These are phyloP conservation scores for Tychaedon coryphoeus DNA, from an alignment of 2,113 vertebrate species.

Conservation along the genomic window DNA sequence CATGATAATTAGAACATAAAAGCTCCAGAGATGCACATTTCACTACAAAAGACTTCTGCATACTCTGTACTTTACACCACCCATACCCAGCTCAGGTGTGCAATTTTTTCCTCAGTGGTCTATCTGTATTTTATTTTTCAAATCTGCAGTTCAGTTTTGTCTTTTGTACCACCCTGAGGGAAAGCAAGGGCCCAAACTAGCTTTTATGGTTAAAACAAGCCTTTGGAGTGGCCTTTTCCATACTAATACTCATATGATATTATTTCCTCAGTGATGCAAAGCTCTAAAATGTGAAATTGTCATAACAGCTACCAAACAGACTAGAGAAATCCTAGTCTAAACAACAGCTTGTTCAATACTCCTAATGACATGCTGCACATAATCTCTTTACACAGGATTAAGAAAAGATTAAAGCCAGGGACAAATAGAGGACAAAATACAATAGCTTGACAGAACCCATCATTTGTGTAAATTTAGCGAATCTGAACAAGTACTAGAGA, in stretches of 20 bases:
- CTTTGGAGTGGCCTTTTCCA: background rate
- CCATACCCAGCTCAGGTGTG: background rate
- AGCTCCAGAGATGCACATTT: background rate
- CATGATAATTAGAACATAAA: background rate
- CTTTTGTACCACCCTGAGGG: background rate
- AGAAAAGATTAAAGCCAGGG: slow-evolving; percentile 62
- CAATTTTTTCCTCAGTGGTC: background rate
- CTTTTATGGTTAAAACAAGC: background rate
- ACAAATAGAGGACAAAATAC: slow-evolving; percentile 62
- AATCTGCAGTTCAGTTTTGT: background rate
- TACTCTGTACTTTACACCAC: background rate
- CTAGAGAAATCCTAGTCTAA: background rate
- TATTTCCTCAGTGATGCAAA: background rate
- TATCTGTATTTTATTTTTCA: background rate
- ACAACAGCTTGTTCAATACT: slow-evolving; percentile 48
- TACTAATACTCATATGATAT: background rate
- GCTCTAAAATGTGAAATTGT: background rate
- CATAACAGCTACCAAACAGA: background rate
- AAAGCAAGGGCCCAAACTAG: background rate
- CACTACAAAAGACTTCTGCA: background rate
- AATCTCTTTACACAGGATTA: slow-evolving; percentile 67
- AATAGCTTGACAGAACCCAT: background rate
- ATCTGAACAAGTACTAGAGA: background rate
- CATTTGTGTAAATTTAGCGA: background rate
- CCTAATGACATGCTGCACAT: slow-evolving; percentile 21